A percentile compares a stretch with the other conserved stretches of the same genome.
Conservation (phyloP, 2,888 invertebrate species). For the Auanema sp. region DNA sequence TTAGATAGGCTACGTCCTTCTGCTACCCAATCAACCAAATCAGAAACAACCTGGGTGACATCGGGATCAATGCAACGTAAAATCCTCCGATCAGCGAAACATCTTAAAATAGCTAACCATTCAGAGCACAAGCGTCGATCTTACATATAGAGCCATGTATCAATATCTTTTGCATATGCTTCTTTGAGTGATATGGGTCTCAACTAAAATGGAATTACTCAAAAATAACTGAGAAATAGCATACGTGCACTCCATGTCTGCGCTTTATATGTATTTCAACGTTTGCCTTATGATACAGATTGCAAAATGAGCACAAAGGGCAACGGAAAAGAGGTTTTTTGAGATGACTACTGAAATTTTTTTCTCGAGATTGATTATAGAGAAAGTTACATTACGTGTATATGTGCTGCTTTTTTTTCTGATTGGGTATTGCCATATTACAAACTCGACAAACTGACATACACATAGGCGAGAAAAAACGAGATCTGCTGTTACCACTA, state of each 20-base stretch:
- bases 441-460: slow-evolving; percentile 1
- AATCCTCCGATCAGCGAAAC: slow-evolving; percentile 6
- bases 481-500: not conserved
- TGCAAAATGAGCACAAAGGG: not conserved
- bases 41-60: not conserved
- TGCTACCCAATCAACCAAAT: slow-evolving; percentile 5
- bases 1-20: not conserved
- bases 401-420: slow-evolving; percentile 3
- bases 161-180: not conserved
- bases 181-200: slow-evolving; percentile 2
- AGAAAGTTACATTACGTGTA: not conserved
- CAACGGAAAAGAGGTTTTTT: slow-evolving; percentile 1
- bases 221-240: no score
- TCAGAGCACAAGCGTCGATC: no score
- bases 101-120: not conserved
- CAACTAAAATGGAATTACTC: not conserved
- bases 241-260: no score
- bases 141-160: not conserved
- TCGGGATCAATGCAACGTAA: slow-evolving; percentile 9
- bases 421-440: not conserved
- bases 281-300: slow-evolving; percentile 9
- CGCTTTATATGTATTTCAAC: slow-evolving; percentile 1
- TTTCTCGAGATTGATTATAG: no score
- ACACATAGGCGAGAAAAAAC: no score
- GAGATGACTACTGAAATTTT: slow-evolving; percentile 2